Evolutionary conservation across 2,113 vertebrate genomes (phyloP), one percentile per base, ranked within the genome.

Genomic region (Nesogale talazaci): DNA sequence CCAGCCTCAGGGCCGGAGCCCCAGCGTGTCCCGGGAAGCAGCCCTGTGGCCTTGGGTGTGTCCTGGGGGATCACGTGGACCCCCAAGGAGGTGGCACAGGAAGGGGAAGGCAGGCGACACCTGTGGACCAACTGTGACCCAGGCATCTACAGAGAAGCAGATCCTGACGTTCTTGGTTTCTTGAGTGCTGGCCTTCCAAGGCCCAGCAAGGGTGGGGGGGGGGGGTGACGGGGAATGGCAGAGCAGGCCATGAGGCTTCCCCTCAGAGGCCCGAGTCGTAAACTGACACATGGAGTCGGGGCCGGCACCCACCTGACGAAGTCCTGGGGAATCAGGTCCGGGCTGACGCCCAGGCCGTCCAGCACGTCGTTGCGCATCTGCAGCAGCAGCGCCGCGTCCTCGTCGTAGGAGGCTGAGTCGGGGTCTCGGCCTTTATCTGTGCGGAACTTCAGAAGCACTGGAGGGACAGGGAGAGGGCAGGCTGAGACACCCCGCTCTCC

Each of bases 401-500:
- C 98, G 0, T 93, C 40, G 2, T 97, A 98, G 72, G 94, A 97
- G 5, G 96, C 95, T 0, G 98, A 98, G 59, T 97, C 94, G 0
- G 99, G 99, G 89, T 99, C 99, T 4, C 98, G 97, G 3, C 98
- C 98, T 90, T 98, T 99, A 86, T 99, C 98, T 0, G 98, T 98
- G 2, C 98, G 99, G 90, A 99, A 99, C 89, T 98, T 99, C 96
- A 99, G 89, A 77, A 99, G 97, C 83, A 99, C 99, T 99, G 96
- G n/a, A 38, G 36, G 40, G 72, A n/a, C 57, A 38, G 34, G 19
- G 38, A 22, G 34, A 29, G 86, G 3, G 6, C 2, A 72, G 14
- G n/a, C 10, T 52, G 46, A 52, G 10, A 6, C 9, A 52, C 46
- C 46, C 46, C 10, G 46, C 46, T 52, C 42, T 46, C 46, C 2